phyloP scores from a whole-genome alignment of 2,888 invertebrate genomes.

The Eustalomyia histrio region DNA sequence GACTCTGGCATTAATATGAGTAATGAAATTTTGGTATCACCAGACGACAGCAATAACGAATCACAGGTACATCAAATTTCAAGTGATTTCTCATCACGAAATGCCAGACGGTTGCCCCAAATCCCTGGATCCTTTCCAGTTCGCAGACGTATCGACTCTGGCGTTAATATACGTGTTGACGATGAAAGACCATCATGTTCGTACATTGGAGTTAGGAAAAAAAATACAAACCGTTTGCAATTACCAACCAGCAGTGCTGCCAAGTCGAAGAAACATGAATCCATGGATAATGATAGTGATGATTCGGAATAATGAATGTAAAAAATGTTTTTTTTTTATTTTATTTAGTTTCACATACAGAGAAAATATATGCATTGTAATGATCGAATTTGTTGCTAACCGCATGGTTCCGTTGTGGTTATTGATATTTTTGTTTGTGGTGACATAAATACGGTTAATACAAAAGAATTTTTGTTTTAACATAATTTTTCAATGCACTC shows the following conservation, averaged over 20 bases:
- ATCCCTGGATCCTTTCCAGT: conserved; percentile 22
- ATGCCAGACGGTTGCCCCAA: conserved; percentile 17
- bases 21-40: too few species aligned
- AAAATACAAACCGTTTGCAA: not conserved
- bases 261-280: not conserved
- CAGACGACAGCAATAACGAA: not conserved
- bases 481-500: too few species aligned
- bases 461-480: too few species aligned
- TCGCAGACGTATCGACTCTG: conserved; percentile 61
- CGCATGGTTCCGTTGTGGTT: too few species aligned
- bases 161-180: conserved; percentile 47
- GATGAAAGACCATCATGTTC: not conserved
- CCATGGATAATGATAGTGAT: too few species aligned
- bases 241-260: conserved; percentile 9
- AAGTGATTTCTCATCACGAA: conserved; percentile 10
- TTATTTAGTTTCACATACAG: not conserved
- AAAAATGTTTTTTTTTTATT: not conserved
- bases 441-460: too few species aligned
- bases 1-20: conserved; percentile 65
- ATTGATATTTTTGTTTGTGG: too few species aligned
- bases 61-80: not conserved
- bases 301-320: conserved; percentile 32
- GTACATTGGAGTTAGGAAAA: too few species aligned
- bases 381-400: too few species aligned
- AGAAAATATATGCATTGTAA: too few species aligned